Evolutionary conservation across 1,140 invertebrate species (phyloP), one percentile per base, ranked within the genome.

Genomic region (Drosophila lini): DNA sequence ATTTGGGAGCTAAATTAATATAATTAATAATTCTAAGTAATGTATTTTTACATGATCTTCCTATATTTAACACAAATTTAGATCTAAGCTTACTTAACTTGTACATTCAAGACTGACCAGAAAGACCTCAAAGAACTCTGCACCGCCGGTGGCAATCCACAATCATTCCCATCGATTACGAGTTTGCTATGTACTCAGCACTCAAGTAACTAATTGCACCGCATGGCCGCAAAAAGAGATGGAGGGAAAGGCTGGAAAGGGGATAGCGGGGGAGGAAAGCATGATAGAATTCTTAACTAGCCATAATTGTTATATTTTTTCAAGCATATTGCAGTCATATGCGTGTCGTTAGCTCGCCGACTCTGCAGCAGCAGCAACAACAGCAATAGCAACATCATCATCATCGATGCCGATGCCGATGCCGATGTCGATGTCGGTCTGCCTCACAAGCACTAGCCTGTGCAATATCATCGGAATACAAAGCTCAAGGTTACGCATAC

Each of bases 401-500:
- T 74, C 71, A 79, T 79, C 60, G 41, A 22, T 22, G 25, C 5
- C 50, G 48, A 19, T 3, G 3, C 22, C 22, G 22, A 22, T 22
- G 22, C 22, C 22, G 22, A 52, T 52, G 48, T 10, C 48, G 52
- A 53, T 38, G 52, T 9, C 53, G 67, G 53, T 47, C 69, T 78
- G 47, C 74, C 74, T 64, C 59, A 76, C 65, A 52, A 74, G 68
- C 50, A 53, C 40, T 77, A 31, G 36, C 34, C 56, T 61, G 62
- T 70, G 78, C 58, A 80, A 80, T 80, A 80, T 70, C 59, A 70
- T 57, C 74, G 62, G 68, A 73, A 56, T 75, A 78, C 74, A 81
- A 61, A 64, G 71, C 69, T 89, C 84, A 89, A 89, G 84, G 84
- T 89, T 89, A 89, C 85, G 77, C 84, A 89, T 89, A 78, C 84